Conservation (phyloP, 2,797 vertebrate genomes). For the Manis javanica region DNA sequence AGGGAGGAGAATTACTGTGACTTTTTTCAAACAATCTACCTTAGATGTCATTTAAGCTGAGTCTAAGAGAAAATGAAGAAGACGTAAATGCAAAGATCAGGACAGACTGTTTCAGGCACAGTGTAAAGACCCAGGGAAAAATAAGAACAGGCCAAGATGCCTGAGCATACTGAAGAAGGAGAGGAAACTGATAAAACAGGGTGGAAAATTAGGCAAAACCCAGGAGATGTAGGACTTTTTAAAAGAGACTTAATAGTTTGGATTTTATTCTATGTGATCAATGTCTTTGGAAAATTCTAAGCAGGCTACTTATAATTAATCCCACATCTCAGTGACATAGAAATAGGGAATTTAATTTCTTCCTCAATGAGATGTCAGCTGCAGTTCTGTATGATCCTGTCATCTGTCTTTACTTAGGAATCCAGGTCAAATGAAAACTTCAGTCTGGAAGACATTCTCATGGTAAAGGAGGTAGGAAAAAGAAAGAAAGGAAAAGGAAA, state of each 20-base stretch:
- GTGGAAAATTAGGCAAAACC: neutral
- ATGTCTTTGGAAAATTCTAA: neutral
- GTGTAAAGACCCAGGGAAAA: neutral
- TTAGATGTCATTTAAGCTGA: neutral
- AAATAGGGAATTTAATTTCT: neutral
- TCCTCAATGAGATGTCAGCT: neutral
- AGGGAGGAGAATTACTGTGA: neutral
- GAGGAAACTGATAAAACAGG: neutral
- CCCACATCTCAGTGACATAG: neutral
- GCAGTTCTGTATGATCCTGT: neutral
- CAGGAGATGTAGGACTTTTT: neutral
- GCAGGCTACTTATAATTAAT: neutral
- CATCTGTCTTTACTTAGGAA: neutral
- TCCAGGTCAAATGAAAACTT: neutral
- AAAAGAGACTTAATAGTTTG: neutral
- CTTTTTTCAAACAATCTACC: neutral
- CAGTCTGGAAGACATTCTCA: neutral
- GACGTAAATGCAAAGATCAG: neutral
- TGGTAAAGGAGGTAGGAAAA: neutral
- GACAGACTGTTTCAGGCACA: neutral
- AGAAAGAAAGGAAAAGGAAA: too few species aligned
- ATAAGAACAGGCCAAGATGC: neutral
- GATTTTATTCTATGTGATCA: neutral
- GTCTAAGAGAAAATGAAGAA: neutral
- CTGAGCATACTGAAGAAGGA: neutral